Percentiles rank a stretch among this genome's conserved stretches.
phyloP scores from a whole-genome alignment of 1,140 invertebrate genomes.

The Drosophila pallidifrons region DNA sequence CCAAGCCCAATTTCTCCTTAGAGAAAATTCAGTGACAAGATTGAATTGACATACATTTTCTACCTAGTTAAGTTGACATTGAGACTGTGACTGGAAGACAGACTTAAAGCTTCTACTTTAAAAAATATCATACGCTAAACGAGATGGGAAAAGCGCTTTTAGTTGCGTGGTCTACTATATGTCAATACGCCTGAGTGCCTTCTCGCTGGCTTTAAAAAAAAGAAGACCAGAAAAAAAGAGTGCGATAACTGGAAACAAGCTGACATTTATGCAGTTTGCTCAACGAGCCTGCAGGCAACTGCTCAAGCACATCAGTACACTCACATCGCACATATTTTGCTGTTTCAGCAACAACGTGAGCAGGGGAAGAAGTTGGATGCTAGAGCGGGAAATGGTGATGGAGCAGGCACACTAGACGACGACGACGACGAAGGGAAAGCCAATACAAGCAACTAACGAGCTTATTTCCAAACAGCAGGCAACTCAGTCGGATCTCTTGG shows the following conservation, averaged over 20 bases:
- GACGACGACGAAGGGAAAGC: slow-evolving; percentile 43
- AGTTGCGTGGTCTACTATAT: slow-evolving; percentile 40
- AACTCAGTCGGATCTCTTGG: slow-evolving; percentile 24
- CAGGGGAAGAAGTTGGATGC: not conserved
- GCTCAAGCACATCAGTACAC: slow-evolving; percentile 66
- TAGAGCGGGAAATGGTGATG: not conserved
- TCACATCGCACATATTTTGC: slow-evolving; percentile 60
- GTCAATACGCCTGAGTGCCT: slow-evolving; percentile 67
- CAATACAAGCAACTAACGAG: slow-evolving; percentile 81
- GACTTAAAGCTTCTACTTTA: slow-evolving; percentile 42
- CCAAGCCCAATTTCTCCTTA: slow-evolving; percentile 18
- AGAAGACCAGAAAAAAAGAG: slow-evolving; percentile 44
- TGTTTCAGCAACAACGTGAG: slow-evolving; percentile 37
- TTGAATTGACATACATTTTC: slow-evolving; percentile 62
- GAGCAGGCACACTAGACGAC: not conserved
- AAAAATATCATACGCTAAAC: slow-evolving; percentile 37
- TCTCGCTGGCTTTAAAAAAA: slow-evolving; percentile 48
- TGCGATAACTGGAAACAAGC: slow-evolving; percentile 82
- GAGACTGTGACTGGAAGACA: slow-evolving; percentile 34
- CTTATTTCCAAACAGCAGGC: slow-evolving; percentile 78
- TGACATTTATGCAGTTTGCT: slow-evolving; percentile 82
- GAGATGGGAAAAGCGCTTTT: slow-evolving; percentile 15
- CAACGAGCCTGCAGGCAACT: slow-evolving; percentile 75
- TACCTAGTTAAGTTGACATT: slow-evolving; percentile 70
- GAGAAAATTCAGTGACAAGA: slow-evolving; percentile 7